Conservation (phyloP, 2,888 invertebrate species). For the Spicauda simplicius region DNA sequence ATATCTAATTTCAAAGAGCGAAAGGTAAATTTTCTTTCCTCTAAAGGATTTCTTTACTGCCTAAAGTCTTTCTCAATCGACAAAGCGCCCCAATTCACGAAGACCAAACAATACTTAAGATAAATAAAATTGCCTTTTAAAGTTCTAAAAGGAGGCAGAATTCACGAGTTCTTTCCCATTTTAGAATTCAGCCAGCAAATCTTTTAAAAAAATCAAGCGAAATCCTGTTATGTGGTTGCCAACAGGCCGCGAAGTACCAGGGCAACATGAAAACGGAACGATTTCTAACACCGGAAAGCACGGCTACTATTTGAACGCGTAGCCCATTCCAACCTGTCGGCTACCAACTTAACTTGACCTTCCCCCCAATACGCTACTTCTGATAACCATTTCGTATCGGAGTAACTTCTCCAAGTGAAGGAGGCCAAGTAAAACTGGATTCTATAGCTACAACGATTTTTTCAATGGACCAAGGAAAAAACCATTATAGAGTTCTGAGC, state of each 20-base stretch:
- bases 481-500: constrained; percentile 50
- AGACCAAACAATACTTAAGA: constrained; percentile 29
- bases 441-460: too few species aligned
- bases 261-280: constrained; percentile 54
- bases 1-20: constrained; percentile 1
- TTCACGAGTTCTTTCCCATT: constrained; percentile 14
- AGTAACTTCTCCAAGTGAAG: constrained; percentile 21
- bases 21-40: constrained; percentile 21
- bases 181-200: constrained; percentile 23
- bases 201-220: constrained; percentile 40
- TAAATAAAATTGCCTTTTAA: constrained; percentile 27
- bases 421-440: constrained; percentile 43
- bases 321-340: constrained; percentile 49
- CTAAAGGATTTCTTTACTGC: constrained; percentile 14
- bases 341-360: constrained; percentile 46
- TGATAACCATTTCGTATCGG: background rate
- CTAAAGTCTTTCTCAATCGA: constrained; percentile 16
- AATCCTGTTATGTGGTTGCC: constrained; percentile 47
- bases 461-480: constrained; percentile 48
- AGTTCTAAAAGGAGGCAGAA: constrained; percentile 19
- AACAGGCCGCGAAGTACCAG: constrained; percentile 50
- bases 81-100: constrained; percentile 18
- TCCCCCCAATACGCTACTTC: constrained; percentile 30
- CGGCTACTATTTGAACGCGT: constrained; percentile 52
- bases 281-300: constrained; percentile 56